Percentiles rank a stretch among this genome's conserved stretches.
Evolutionary conservation across 2,797 vertebrate genomes (phyloP).

Genomic region (Anas bernieri): DNA sequence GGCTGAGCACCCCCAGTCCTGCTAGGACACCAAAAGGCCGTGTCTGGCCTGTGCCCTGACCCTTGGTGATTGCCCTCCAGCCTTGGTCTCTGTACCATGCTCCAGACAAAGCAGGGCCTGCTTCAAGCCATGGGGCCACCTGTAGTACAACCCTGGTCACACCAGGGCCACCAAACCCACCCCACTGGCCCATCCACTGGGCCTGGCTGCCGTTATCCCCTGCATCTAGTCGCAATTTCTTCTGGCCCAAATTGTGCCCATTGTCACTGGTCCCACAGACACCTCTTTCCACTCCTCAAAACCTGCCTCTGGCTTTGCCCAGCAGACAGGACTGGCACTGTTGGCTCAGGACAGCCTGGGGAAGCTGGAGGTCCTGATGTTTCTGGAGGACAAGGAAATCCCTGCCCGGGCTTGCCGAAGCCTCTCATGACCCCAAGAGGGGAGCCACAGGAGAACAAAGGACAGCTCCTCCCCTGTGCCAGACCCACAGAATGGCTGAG

Average conservation of each 20-base stretch:
- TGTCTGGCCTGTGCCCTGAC: background rate
- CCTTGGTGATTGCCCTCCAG: background rate
- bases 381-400: background rate
- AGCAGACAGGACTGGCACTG: rapidly evolving
- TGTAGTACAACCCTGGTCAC: too few species aligned
- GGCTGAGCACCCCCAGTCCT: background rate
- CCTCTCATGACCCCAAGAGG: background rate
- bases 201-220: background rate
- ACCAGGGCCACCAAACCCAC: too few species aligned
- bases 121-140: background rate
- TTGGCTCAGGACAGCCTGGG: background rate
- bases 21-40: background rate
- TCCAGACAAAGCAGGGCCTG: background rate
- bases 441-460: background rate
- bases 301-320: background rate
- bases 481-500: background rate
- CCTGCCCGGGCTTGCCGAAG: background rate
- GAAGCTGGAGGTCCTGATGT: background rate
- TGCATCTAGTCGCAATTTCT: background rate
- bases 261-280: background rate
- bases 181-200: background rate
- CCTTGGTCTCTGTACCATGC: background rate
- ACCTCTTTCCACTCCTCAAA: background rate
- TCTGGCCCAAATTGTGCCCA: background rate
- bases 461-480: rapidly evolving